Conservation (phyloP, 2,113 vertebrate genomes). For the Balaeniceps rex region DNA sequence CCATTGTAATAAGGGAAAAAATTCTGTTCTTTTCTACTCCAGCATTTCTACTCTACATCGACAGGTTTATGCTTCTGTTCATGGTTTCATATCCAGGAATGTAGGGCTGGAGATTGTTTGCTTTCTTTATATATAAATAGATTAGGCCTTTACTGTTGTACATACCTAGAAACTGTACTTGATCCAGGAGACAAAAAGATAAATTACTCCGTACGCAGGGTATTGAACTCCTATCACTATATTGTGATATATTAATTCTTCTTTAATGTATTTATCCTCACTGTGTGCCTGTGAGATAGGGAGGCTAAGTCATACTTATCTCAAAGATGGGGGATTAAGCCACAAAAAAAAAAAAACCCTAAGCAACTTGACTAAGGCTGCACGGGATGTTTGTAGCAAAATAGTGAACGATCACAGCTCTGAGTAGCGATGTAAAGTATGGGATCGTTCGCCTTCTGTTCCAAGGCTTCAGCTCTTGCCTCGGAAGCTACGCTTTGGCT, state of each 20-base stretch:
- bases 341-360: background rate
- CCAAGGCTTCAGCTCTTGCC: background rate
- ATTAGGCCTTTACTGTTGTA: background rate
- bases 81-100: background rate
- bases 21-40: constrained; percentile 24
- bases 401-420: background rate
- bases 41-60: background rate
- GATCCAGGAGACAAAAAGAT: constrained; percentile 57
- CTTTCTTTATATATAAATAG: background rate
- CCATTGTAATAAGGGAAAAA: constrained; percentile 36
- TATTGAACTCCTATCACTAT: constrained; percentile 41
- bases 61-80: constrained; percentile 6
- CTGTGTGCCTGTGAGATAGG: constrained; percentile 18
- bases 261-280: constrained; percentile 40
- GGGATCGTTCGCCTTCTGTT: background rate
- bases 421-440: background rate
- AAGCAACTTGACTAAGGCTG: background rate
- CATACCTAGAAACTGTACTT: constrained; percentile 26
- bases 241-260: constrained; percentile 52
- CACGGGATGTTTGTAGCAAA: background rate
- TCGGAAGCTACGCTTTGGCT: background rate
- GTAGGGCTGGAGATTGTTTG: background rate
- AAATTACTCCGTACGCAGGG: background rate
- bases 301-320: constrained; percentile 31
- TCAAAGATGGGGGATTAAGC: constrained; percentile 43